Evolutionary conservation across 2,888 invertebrate genomes (phyloP).

Genomic region (Nomada lathburiana): DNA sequence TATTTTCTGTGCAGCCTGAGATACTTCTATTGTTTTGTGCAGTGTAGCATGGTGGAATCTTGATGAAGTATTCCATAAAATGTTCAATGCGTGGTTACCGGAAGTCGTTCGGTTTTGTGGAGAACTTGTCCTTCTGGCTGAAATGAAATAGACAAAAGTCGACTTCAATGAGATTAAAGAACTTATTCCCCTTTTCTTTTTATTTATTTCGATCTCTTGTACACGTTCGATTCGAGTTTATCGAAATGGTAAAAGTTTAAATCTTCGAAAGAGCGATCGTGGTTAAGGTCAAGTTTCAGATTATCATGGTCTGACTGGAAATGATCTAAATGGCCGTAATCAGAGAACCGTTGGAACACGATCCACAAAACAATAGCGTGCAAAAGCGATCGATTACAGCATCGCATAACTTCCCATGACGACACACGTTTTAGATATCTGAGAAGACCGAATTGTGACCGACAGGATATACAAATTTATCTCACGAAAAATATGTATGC

Average conservation of each 20-base stretch:
- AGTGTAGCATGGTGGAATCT: conserved; percentile 12
- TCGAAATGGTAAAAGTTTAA: background rate
- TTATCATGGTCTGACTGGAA: background rate
- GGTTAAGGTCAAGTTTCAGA: conserved; percentile 36
- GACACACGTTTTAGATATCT: background rate
- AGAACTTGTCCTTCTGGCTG: background rate
- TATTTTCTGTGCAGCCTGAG: background rate
- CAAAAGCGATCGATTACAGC: conserved; percentile 28
- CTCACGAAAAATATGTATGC: conserved; percentile 31
- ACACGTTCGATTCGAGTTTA: background rate
- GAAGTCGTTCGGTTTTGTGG: background rate
- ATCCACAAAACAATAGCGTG: conserved; percentile 36
- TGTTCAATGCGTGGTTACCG: conserved; percentile 10
- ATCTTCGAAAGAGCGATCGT: background rate
- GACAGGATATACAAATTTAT: conserved; percentile 22
- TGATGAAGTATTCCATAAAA: conserved; percentile 23
- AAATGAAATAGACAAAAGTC: background rate
- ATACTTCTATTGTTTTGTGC: conserved; percentile 8
- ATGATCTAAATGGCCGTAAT: conserved; percentile 38
- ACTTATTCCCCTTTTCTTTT: background rate
- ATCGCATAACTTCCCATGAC: conserved; percentile 27
- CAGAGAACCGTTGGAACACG: conserved; percentile 12
- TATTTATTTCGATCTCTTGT: background rate
- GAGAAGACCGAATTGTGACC: background rate
- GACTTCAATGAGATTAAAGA: background rate